These are phyloP conservation scores for Suricata suricatta DNA, from an alignment of 2,113 vertebrate genomes.

Conservation along the genomic window DNA sequence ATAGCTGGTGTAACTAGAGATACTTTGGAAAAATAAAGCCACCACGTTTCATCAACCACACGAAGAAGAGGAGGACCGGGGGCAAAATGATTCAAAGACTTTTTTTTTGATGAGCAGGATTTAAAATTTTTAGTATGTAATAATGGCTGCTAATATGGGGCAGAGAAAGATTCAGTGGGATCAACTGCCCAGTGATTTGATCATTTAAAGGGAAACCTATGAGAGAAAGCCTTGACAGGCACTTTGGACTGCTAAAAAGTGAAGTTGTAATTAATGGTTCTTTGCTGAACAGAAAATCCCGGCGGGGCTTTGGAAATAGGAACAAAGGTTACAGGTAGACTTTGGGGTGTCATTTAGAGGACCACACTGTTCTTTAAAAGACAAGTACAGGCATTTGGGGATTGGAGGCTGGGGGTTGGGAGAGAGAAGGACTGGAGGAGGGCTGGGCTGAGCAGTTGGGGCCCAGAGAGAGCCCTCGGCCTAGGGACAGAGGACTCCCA, in stretches of 20 bases:
- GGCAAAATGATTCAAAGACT: background rate
- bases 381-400: background rate
- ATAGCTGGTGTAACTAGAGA: background rate
- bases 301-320: background rate
- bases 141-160: background rate
- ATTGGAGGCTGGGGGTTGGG: background rate
- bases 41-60: background rate
- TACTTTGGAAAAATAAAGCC: background rate
- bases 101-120: background rate
- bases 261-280: background rate
- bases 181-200: background rate
- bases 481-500: background rate
- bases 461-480: background rate
- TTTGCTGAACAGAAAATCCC: background rate
- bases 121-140: background rate
- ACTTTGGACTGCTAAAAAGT: background rate
- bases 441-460: background rate
- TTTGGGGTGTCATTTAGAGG: background rate
- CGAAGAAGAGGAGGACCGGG: background rate
- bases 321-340: background rate
- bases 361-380: background rate
- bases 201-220: background rate
- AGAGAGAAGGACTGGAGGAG: background rate
- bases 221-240: background rate
- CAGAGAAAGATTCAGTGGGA: background rate